These are phyloP conservation scores for Calliopum simillimum DNA, from an alignment of 2,888 invertebrate species.

Conservation along the genomic window DNA sequence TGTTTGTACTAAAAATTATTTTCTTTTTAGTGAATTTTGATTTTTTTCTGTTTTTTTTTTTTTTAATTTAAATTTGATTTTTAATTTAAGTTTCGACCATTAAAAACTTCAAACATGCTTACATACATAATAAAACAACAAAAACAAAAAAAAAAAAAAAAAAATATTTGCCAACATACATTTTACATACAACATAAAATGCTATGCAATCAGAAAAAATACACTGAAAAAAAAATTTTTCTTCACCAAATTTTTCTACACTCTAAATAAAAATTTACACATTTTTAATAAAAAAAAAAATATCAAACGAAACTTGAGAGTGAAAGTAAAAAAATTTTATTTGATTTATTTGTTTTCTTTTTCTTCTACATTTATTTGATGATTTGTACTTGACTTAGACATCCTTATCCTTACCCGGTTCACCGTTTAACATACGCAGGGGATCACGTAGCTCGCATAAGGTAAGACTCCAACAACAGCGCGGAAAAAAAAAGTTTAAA, in stretches of 20 bases:
- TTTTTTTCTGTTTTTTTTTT: background rate
- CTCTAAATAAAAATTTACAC: conserved; percentile 31
- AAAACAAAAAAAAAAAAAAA: background rate
- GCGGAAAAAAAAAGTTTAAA: conserved; percentile 20
- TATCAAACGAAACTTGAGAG: conserved; percentile 6
- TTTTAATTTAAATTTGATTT: conserved; percentile 1
- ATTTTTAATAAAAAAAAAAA: conserved; percentile 8
- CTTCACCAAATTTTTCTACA: conserved; percentile 27
- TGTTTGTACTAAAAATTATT: background rate
- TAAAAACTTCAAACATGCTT: conserved; percentile 14
- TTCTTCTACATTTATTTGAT: conserved; percentile 51
- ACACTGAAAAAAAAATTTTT: conserved; percentile 23
- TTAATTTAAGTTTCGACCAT: background rate
- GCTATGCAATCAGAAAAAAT: background rate
- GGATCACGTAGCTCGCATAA: conserved; percentile 91
- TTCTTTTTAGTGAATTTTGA: background rate
- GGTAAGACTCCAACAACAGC: conserved; percentile 58
- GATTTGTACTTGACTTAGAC: conserved; percentile 73
- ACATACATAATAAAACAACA: conserved; percentile 24
- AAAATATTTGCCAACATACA: conserved; percentile 6
- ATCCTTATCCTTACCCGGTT: conserved; percentile 96
- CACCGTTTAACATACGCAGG: conserved; percentile 93
- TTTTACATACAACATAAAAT: background rate
- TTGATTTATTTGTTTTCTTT: conserved; percentile 57
- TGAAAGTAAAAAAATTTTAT: conserved; percentile 48